Conservation (phyloP, 2,888 invertebrate genomes). For the Netelia melanura region DNA sequence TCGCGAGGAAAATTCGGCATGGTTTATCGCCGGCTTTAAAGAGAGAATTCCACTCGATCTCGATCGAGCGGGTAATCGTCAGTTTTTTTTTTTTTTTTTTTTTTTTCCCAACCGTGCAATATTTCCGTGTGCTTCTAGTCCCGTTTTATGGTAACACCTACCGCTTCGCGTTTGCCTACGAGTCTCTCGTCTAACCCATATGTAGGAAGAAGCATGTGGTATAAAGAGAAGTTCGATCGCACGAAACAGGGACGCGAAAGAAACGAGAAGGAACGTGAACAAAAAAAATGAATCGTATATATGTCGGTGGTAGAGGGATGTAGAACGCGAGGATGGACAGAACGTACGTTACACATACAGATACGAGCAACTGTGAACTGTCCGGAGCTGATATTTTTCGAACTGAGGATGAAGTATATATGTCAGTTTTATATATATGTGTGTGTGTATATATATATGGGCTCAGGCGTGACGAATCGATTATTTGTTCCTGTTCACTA, state of each 20-base stretch:
- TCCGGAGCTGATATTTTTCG: constrained; percentile 49
- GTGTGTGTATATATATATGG: constrained; percentile 38
- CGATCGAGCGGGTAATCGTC: neutral
- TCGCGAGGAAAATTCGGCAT: neutral
- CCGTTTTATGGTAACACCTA: neutral
- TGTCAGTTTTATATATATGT: neutral
- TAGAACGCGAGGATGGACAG: constrained; percentile 17
- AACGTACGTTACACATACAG: constrained; percentile 14
- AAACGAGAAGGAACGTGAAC: constrained; percentile 42
- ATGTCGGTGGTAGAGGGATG: neutral
- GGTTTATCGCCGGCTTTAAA: constrained; percentile 8
- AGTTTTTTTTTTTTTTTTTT: neutral
- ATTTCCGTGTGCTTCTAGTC: constrained; percentile 17
- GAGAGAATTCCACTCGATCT: constrained; percentile 12
- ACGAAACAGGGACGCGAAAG: constrained; percentile 49
- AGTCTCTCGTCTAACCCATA: neutral
- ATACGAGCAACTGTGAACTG: constrained; percentile 24
- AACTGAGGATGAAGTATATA: constrained; percentile 37
- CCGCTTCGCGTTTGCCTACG: neutral
- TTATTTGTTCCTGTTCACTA: constrained; percentile 64
- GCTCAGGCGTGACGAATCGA: constrained; percentile 65
- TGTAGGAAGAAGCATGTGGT: constrained; percentile 5
- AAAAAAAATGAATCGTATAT: constrained; percentile 10
- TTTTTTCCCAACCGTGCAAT: neutral
- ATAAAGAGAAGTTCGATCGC: constrained; percentile 25